Evolutionary conservation across 1,140 invertebrate species (phyloP), one percentile per base, ranked within the genome.

Genomic region (Drosophila ercepeae): DNA sequence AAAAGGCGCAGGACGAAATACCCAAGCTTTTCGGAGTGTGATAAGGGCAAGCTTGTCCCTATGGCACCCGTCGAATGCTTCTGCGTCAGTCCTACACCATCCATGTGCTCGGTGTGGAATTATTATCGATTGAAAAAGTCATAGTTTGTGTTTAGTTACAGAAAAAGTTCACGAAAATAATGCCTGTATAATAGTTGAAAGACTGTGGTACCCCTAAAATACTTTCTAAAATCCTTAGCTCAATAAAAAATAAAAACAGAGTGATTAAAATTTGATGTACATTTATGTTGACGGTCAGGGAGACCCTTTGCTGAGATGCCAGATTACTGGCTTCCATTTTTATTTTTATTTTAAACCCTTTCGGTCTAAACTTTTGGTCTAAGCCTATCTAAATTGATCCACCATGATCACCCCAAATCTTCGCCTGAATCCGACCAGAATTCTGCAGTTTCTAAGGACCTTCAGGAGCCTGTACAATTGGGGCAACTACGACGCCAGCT

Each of bases 91-190:
- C 65, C 25, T 1, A 71, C 75, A 0, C 67, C 29, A 11, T n/a
- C 76, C 13, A 84, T 84, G 81, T 84, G 81, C 57, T 36, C n/a
- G n/a, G 67, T 84, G 6, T 84, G 81, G 81, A 64, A 73, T 25
- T 76, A 74, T 19, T 79, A 21, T 19, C 72, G 81, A n/a, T 59
- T 60, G n/a, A 79, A 42, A 25, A 86, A 79, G 44, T 79, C 63
- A 0, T 86, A 77, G 63, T 2, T 16, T 9, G 18, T 11, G 2
- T 9, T 18, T 4, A 1, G 13, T 21, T 7, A 50, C 6, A 18
- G 7, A 11, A 9, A 11, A 11, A n/a, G 29, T 32, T 32, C 3
- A 32, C 8, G 29, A 21, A 21, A 21, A 21, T 21, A 21, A 4
- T 21, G 21, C 21, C 21, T 21, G 21, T 21, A 2, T 2, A 21